Evolutionary conservation across 1,140 invertebrate species (phyloP).

Genomic region (Leucophenga varia): DNA sequence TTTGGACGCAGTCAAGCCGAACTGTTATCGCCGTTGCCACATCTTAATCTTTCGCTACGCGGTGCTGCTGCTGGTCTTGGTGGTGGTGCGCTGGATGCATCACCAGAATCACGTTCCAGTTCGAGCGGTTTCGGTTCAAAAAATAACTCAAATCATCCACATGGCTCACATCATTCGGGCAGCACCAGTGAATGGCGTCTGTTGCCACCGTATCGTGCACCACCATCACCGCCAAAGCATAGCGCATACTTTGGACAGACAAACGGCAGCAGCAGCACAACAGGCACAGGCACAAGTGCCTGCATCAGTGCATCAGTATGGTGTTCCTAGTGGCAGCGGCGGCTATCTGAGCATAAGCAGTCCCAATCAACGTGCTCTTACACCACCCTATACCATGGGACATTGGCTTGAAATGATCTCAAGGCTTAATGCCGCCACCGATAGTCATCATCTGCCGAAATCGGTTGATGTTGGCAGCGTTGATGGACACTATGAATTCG

Average conservation of each 20-base stretch:
- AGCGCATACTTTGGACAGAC: constrained; percentile 27
- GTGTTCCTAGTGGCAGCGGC: constrained; percentile 10
- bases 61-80: constrained; percentile 29
- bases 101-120: constrained; percentile 82
- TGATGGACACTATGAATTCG: constrained; percentile 94
- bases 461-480: constrained; percentile 80
- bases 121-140: constrained; percentile 88
- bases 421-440: constrained; percentile 58
- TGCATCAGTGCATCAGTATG: constrained; percentile 10
- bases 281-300: constrained; percentile 38
- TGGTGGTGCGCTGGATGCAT: constrained; percentile 64
- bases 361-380: constrained; percentile 51
- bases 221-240: constrained; percentile 60
- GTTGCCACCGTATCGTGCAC: constrained; percentile 72
- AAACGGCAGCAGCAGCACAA: constrained; percentile 22
- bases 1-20: constrained; percentile 66
- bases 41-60: constrained; percentile 50
- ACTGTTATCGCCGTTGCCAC: constrained; percentile 62
- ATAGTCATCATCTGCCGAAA: constrained; percentile 58
- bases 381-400: constrained; percentile 63
- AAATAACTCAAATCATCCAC: constrained; percentile 83
- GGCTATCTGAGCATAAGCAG: constrained; percentile 37
- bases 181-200: constrained; percentile 75
- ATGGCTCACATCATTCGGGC: constrained; percentile 70
- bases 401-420: constrained; percentile 65